A percentile compares a stretch with the other conserved stretches of the same genome.
phyloP scores from a whole-genome alignment of 2,113 vertebrate species.

The Leuciscus idus region DNA sequence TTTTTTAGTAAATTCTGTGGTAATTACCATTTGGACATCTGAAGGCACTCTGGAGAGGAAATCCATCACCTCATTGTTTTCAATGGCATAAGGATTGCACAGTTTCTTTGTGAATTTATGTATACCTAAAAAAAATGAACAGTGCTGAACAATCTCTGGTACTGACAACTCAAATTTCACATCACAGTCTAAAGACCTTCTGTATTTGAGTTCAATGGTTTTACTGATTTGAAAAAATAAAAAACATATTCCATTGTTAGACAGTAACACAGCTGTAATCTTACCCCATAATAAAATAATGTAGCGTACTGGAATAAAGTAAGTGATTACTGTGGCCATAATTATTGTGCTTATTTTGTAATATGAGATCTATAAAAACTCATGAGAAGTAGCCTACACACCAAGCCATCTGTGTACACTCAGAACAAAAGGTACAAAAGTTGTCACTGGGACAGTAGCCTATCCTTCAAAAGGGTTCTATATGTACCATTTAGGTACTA shows the following conservation, averaged over 20 bases:
- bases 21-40: slow-evolving; percentile 94
- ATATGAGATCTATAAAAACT: not conserved
- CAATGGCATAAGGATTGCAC: slow-evolving; percentile 91
- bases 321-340: slow-evolving; percentile 78
- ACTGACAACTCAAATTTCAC: not conserved
- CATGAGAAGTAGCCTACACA: not conserved
- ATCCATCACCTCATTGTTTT: slow-evolving; percentile 95
- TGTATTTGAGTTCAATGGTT: not conserved
- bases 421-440: too few relatives aligned
- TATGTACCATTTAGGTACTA: too few relatives aligned
- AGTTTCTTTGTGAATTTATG: slow-evolving; percentile 99
- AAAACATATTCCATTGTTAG: not conserved
- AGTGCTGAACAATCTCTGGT: not conserved
- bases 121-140: slow-evolving; percentile 83
- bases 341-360: not conserved
- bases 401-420: not conserved
- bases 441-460: too few relatives aligned
- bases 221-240: not conserved
- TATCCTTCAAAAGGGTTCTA: too few relatives aligned
- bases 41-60: slow-evolving; percentile 97
- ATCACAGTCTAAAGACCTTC: too few relatives aligned
- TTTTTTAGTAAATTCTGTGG: too few relatives aligned
- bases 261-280: slow-evolving; percentile 54
- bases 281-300: slow-evolving; percentile 95
- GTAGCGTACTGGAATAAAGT: slow-evolving; percentile 90